A percentile compares a stretch with the other conserved stretches of the same genome.
These are phyloP conservation scores for Parnassius apollo DNA, from an alignment of 2,888 invertebrate species.

Conservation along the genomic window DNA sequence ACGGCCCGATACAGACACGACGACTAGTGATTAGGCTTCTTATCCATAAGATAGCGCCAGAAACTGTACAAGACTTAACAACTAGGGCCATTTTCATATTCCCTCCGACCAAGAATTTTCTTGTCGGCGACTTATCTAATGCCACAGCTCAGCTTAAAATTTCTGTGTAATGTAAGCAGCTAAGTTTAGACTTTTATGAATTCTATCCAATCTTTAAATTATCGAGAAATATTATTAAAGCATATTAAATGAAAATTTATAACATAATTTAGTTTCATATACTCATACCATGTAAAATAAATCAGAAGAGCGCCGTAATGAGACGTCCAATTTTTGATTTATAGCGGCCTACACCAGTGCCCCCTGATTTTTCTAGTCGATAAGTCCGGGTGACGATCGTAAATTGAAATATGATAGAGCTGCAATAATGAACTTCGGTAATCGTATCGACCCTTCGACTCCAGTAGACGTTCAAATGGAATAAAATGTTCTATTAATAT, in stretches of 20 bases:
- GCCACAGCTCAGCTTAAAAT: slow-evolving; percentile 68
- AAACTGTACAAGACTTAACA: slow-evolving; percentile 81
- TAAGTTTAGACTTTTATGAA: slow-evolving; percentile 60
- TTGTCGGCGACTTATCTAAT: slow-evolving; percentile 75
- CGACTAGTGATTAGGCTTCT: slow-evolving; percentile 81
- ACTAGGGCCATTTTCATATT: slow-evolving; percentile 80
- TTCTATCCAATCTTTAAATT: slow-evolving; percentile 40
- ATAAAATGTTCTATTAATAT: not conserved
- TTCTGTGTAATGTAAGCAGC: slow-evolving; percentile 64
- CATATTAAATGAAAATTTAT: slow-evolving; percentile 15
- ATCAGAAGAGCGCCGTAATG: slow-evolving; percentile 61
- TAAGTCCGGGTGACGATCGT: slow-evolving; percentile 76
- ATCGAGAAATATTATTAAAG: slow-evolving; percentile 25
- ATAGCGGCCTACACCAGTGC: slow-evolving; percentile 56
- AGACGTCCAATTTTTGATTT: slow-evolving; percentile 75
- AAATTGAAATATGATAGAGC: slow-evolving; percentile 82
- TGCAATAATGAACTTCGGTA: slow-evolving; percentile 70
- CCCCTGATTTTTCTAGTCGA: slow-evolving; percentile 76
- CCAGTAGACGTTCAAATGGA: not conserved
- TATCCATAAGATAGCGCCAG: slow-evolving; percentile 80
- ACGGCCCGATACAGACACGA: slow-evolving; percentile 78
- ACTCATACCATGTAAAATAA: slow-evolving; percentile 40
- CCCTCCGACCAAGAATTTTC: slow-evolving; percentile 76
- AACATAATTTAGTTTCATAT: slow-evolving; percentile 5
- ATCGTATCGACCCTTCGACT: slow-evolving; percentile 62